Base-by-base conservation (phyloP, 2,113 vertebrate genomes). In the Pygathrix nemaeus region DNA sequence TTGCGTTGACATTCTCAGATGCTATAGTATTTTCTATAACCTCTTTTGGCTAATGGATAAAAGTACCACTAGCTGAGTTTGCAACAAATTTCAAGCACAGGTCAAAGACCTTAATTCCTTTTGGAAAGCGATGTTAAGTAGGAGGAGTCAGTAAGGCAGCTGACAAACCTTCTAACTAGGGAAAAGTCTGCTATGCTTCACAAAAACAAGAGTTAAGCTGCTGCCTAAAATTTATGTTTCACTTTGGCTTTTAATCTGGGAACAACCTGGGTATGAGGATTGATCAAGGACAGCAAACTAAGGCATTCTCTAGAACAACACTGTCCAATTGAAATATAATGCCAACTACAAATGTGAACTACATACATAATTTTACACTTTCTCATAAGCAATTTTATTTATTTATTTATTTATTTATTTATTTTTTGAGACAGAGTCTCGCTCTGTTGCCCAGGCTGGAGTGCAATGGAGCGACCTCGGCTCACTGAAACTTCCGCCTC, bases 61-160 rank as follows among this genome's bases (percentile, higher is more conserved):
- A 81, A 94, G 66, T 83, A 88, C 12, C 40, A 89, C 73, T n/a
- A 18, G 35, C 40, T 94, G 84, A 94, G 94, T 73, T 68, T 91
- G 83, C 79, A 96, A 52, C 68, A 96, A 92, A 86, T 61, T 81
- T 89, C 85, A 94, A 94, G 40, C 82, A 64, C 9, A 95, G 57
- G 40, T 89, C 66, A 91, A 88, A 97, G 52, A 95, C 1, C 52
- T 68, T 85, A 25, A 88, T 95, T 95, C 94, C 72, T 83, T 96
- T 93, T 90, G 50, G 25, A 95, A n/a, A 78, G 3, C 6, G 14
- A 4, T 73, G 23, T 86, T 50, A 68, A 13, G 82, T 16, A 88
- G 57, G 50, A 93, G 13, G 27, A 76, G 52, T 72, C 52, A 75
- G 45, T 35, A 84, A 66, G 23, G 35, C 8, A 94, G 18, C 52